These are phyloP conservation scores for Laticauda laticaudata DNA, from an alignment of 2,113 vertebrate species.

Conservation along the genomic window DNA sequence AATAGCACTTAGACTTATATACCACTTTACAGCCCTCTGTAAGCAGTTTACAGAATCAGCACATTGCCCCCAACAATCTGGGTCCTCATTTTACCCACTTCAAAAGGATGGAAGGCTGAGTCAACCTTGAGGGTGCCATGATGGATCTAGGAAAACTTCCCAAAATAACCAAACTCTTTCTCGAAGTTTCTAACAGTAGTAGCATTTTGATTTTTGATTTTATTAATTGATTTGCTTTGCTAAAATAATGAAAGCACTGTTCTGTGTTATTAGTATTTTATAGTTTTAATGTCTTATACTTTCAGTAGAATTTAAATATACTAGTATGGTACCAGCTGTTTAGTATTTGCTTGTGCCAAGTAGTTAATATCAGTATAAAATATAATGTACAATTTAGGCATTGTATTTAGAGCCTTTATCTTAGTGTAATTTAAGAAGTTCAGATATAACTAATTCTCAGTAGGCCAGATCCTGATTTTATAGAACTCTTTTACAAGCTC, in stretches of 20 bases:
- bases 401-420: neutral
- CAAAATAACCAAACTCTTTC: neutral
- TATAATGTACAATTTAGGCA: neutral
- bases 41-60: too few relatives aligned
- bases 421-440: neutral
- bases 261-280: neutral
- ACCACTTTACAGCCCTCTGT: too few relatives aligned
- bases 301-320: neutral
- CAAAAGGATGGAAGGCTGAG: too few relatives aligned
- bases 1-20: too few relatives aligned
- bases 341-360: neutral
- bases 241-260: neutral
- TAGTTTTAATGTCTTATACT: neutral
- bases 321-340: neutral
- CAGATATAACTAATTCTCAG: neutral
- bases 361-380: neutral
- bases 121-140: neutral
- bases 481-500: neutral
- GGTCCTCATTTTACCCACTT: too few relatives aligned
- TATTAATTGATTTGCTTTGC: neutral
- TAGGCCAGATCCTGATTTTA: neutral
- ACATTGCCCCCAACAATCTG: too few relatives aligned
- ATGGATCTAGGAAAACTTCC: neutral
- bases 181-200: neutral
- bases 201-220: neutral